These are phyloP conservation scores for Lagopus muta DNA, from an alignment of 2,113 vertebrate species.

Conservation along the genomic window DNA sequence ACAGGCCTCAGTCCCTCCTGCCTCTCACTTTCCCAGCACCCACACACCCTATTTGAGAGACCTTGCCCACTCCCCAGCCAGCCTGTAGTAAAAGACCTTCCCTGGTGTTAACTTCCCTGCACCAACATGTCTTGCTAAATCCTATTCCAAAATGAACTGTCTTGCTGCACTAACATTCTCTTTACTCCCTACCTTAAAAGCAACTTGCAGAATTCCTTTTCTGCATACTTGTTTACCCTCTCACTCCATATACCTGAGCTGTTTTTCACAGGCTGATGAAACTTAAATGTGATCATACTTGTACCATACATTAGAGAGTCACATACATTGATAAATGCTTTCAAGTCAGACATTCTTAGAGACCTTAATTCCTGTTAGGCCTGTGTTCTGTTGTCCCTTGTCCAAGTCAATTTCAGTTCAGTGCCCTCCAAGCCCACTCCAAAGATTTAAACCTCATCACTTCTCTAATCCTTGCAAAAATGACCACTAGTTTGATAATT, in stretches of 20 bases:
- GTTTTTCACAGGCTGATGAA: neutral
- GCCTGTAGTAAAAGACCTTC: neutral
- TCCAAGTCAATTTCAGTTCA: neutral
- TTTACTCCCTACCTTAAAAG: neutral
- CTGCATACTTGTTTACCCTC: neutral
- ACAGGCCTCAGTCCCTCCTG: neutral
- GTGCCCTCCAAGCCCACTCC: neutral
- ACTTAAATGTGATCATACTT: neutral
- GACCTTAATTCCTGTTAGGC: neutral
- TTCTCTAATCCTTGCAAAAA: neutral
- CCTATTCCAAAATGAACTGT: neutral
- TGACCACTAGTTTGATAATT: neutral
- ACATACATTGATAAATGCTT: neutral
- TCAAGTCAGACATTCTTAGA: neutral
- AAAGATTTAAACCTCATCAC: neutral
- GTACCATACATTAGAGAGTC: neutral
- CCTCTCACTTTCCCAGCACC: fast-evolving
- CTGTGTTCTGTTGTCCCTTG: neutral
- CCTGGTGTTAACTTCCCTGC: neutral
- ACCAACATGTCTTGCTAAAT: neutral
- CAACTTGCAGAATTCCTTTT: neutral
- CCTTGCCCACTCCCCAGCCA: neutral
- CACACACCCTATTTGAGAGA: neutral
- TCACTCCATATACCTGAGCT: neutral
- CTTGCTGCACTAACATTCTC: neutral